phyloP scores from a whole-genome alignment of 2,888 invertebrate species.

The Drosophila austrosaltans region DNA sequence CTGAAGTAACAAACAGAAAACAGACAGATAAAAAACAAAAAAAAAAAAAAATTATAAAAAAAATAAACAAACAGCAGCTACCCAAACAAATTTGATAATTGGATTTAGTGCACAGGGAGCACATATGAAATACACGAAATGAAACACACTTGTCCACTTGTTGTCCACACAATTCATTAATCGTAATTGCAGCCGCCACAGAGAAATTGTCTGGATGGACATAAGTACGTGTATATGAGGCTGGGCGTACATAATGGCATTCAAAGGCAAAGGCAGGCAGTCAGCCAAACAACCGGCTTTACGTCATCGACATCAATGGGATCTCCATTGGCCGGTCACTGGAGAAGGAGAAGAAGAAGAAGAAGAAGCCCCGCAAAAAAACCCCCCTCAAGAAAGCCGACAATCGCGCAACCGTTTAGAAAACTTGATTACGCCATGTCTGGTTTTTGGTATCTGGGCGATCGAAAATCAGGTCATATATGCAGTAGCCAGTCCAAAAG shows the following conservation, averaged over 20 bases:
- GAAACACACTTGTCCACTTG: slow-evolving; percentile 58
- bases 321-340: slow-evolving; percentile 66
- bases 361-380: slow-evolving; percentile 37
- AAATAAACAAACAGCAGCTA: slow-evolving; percentile 45
- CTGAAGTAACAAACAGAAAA: slow-evolving; percentile 14
- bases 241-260: slow-evolving; percentile 45
- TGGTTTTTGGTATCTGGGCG: slow-evolving; percentile 2
- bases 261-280: slow-evolving; percentile 29
- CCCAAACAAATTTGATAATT: slow-evolving; percentile 62
- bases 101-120: slow-evolving; percentile 35
- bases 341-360: slow-evolving; percentile 42
- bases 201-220: slow-evolving; percentile 64
- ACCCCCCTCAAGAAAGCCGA: slow-evolving; percentile 19
- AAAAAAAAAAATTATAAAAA: slow-evolving; percentile 34
- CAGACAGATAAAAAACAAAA: slow-evolving; percentile 34
- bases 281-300: slow-evolving; percentile 61
- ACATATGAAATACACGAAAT: slow-evolving; percentile 38
- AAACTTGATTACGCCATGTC: slow-evolving; percentile 55
- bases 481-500: slow-evolving; percentile 61
- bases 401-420: slow-evolving; percentile 16
- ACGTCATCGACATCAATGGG: slow-evolving; percentile 64
- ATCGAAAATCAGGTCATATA: slow-evolving; percentile 65
- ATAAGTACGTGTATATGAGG: slow-evolving; percentile 27
- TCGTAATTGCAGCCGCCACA: slow-evolving; percentile 68
- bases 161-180: slow-evolving; percentile 67